Conservation (phyloP, 2,113 vertebrate genomes). For the Pseudonaja textilis region DNA sequence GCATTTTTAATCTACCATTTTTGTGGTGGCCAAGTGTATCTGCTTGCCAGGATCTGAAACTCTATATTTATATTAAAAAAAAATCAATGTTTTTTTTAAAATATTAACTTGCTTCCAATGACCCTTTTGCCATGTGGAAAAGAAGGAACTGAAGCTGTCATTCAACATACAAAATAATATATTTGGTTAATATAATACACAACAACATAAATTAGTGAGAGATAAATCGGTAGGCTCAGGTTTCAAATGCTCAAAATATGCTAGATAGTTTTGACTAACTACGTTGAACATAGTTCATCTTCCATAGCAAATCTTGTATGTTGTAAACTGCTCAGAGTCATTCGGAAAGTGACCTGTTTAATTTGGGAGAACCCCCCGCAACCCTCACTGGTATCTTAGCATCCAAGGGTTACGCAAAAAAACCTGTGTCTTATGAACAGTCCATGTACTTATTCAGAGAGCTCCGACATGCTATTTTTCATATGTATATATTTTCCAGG, state of each 20-base stretch:
- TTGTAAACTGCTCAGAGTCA: not conserved
- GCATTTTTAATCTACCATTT: constrained; percentile 34
- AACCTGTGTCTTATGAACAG: not conserved
- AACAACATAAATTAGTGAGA: constrained; percentile 20
- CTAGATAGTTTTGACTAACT: not conserved
- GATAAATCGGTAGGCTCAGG: not conserved
- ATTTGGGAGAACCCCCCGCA: not conserved
- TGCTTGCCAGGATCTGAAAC: constrained; percentile 37
- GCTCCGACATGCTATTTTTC: not conserved
- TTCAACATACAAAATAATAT: constrained; percentile 10
- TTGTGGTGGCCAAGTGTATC: constrained; percentile 33
- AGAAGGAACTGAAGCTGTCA: constrained; percentile 13
- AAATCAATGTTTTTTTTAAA: constrained; percentile 20
- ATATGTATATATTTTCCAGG: no score
- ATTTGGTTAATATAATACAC: not conserved
- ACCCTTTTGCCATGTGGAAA: not conserved
- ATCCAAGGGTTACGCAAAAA: not conserved
- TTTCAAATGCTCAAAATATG: not conserved
- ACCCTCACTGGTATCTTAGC: not conserved
- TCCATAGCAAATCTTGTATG: not conserved
- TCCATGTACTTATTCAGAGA: not conserved
- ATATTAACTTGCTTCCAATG: not conserved
- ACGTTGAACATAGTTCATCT: not conserved
- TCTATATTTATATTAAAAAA: not conserved
- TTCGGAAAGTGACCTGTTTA: not conserved